These are phyloP conservation scores for Pegea sp. DNA, from an alignment of 23 tunicate species.

Conservation along the genomic window DNA sequence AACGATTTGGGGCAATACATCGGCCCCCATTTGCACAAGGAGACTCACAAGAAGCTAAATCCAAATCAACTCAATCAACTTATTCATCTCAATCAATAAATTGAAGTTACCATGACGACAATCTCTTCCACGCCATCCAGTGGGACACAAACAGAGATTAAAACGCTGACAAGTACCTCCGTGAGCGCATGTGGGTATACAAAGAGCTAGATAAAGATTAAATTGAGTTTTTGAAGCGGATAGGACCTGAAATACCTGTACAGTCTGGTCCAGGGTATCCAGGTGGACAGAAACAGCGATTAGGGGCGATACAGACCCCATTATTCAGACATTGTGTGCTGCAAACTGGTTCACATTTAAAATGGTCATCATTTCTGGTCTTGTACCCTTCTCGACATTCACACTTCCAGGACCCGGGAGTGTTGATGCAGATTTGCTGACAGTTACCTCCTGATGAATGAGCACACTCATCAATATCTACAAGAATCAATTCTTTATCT, in stretches of 20 bases:
- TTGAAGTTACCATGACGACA: slow-evolving; percentile 28
- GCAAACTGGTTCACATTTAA: slow-evolving; percentile 55
- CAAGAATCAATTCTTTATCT: background rate
- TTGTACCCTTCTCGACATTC: slow-evolving; percentile 59
- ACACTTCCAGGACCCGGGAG: slow-evolving; percentile 57
- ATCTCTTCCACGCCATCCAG: slow-evolving; percentile 53
- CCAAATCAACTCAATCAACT: background rate
- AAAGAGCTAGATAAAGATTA: slow-evolving; percentile 34
- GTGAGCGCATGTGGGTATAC: slow-evolving; percentile 50
- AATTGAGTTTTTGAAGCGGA: too few species aligned
- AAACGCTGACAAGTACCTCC: slow-evolving; percentile 60
- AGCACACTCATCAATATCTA: slow-evolving; percentile 61
- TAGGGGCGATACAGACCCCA: slow-evolving; percentile 48
- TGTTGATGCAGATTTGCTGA: slow-evolving; percentile 48
- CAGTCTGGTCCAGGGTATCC: slow-evolving; percentile 66
- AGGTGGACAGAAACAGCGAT: slow-evolving; percentile 37
- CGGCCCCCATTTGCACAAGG: slow-evolving; percentile 65
- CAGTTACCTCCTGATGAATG: slow-evolving; percentile 44
- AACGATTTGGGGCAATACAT: slow-evolving; percentile 50
- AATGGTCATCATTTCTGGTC: slow-evolving; percentile 16
- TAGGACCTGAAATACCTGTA: too few species aligned
- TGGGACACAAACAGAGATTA: slow-evolving; percentile 31
- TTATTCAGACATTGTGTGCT: slow-evolving; percentile 33
- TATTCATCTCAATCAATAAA: background rate
- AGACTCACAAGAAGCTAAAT: slow-evolving; percentile 23